Base-by-base conservation (phyloP, 2,888 invertebrate species). In the Drosophila ochracea region DNA sequence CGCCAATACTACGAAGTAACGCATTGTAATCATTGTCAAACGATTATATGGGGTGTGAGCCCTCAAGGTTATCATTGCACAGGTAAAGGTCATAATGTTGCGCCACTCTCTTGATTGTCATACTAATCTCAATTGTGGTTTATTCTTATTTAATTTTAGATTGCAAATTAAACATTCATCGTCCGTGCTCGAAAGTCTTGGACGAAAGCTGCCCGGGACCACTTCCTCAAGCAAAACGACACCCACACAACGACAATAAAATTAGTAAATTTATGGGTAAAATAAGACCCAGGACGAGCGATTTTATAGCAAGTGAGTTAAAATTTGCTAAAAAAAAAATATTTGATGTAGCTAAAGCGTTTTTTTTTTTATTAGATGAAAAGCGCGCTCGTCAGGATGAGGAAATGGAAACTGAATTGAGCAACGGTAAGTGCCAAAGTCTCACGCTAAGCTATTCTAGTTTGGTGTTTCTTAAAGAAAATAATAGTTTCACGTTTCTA, bases 31-130 rank as follows among this genome's bases (percentile, higher is more conserved):
- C 97, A 97, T 94, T 99, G 99, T 94, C 97, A 97, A 91, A 95
- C 96, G 92, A 96, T 97, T 82, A 96, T 99, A 85, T 97, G 98
- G 95, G 99, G 99, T 59, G 97, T 99, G 72, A 98, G 98, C 90
- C 98, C 98, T 80, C 99, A 99, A 94, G 99, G 99, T 68, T 99
- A 97, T 95, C 97, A 98, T 91, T 99, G 99, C 94, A 95, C 96
- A 92, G 97, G 99, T 98, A 94, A 94, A 94, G 11, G n/a, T 28
- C 11, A 47, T 53, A 39, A 16, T 4, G 9, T 13, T 10, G 5
- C 1, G 33, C 13, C 3, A 21, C 19, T 21, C 54, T 49, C 13
- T 30, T 28, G 31, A 52, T 25, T 11, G 19, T 39, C 39, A 35
- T 47, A 31, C 19, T 33, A 53, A 72, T 30, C 10, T 30, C 21